phyloP scores from a whole-genome alignment of 2,113 vertebrate species.

The Paracyprichromis sp. region DNA sequence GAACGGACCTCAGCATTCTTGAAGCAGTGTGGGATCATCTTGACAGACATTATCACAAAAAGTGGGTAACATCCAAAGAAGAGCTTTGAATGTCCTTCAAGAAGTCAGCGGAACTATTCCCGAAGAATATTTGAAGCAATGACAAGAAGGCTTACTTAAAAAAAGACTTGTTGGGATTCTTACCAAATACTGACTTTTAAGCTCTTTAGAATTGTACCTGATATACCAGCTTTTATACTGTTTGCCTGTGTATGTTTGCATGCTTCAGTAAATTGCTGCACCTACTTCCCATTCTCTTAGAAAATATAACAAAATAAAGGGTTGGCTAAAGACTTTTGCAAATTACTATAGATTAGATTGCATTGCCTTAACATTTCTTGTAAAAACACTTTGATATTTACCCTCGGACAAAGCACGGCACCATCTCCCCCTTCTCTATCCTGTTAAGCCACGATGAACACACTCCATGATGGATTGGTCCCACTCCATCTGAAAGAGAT shows the following conservation, averaged over 20 bases:
- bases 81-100: background rate
- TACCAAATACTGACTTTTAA: background rate
- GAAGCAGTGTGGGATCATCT: background rate
- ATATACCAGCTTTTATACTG: background rate
- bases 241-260: background rate
- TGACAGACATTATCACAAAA: background rate
- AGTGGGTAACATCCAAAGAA: background rate
- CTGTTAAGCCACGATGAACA: slow-evolving; percentile 97
- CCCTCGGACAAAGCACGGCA: slow-evolving; percentile 95
- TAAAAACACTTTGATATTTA: slow-evolving; percentile 54
- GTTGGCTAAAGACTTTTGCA: background rate
- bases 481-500: slow-evolving; percentile 79
- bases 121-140: background rate
- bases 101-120: background rate
- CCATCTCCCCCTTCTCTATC: slow-evolving; percentile 83
- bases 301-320: background rate
- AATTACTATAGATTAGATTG: background rate
- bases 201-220: background rate
- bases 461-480: slow-evolving; percentile 90
- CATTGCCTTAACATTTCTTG: background rate
- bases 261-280: background rate
- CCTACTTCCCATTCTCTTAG: background rate
- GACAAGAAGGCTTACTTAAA: background rate
- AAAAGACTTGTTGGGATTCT: background rate
- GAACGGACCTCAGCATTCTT: background rate